phyloP scores from a whole-genome alignment of 92 coral and sea anemone species.

The Epizoanthus scotinus region DNA sequence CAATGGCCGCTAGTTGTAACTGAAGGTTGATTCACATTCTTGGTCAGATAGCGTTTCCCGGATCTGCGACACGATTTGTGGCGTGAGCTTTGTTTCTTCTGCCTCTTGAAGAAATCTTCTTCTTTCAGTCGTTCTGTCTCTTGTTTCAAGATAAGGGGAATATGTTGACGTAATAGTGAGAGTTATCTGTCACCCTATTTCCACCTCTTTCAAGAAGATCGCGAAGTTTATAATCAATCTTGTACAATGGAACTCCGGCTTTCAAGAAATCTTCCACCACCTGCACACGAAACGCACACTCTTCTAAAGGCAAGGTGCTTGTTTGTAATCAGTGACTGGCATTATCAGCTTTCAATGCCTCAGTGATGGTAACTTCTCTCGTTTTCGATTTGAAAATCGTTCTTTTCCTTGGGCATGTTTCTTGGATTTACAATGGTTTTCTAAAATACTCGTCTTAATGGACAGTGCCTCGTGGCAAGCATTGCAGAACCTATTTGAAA shows the following conservation, averaged over 20 bases:
- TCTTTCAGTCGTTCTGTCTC: constrained; percentile 53
- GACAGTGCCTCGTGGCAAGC: constrained; percentile 52
- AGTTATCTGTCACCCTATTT: constrained; percentile 53
- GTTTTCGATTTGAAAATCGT: constrained; percentile 48
- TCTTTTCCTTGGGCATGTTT: constrained; percentile 52
- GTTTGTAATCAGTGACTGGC: constrained; percentile 50
- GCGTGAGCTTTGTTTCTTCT: constrained; percentile 38
- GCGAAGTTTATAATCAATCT: constrained; percentile 57
- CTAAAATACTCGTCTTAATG: constrained; percentile 51
- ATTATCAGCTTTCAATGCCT: constrained; percentile 49
- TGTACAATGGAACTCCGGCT: constrained; percentile 59
- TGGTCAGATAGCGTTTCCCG: constrained; percentile 33
- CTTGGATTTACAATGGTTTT: constrained; percentile 47
- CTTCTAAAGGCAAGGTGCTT: constrained; percentile 54
- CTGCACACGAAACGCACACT: constrained; percentile 59
- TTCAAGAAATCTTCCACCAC: constrained; percentile 59
- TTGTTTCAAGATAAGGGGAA: constrained; percentile 54
- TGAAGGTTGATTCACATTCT: constrained; percentile 7
- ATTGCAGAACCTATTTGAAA: constrained; percentile 64
- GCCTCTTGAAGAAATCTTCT: constrained; percentile 35
- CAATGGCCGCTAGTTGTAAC: constrained; percentile 41
- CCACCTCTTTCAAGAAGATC: constrained; percentile 51
- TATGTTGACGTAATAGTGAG: constrained; percentile 60
- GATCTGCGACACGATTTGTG: constrained; percentile 39
- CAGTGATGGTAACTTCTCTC: constrained; percentile 46